Base-by-base conservation (phyloP, 2,113 vertebrate species). In the Syngnathus floridae region DNA sequence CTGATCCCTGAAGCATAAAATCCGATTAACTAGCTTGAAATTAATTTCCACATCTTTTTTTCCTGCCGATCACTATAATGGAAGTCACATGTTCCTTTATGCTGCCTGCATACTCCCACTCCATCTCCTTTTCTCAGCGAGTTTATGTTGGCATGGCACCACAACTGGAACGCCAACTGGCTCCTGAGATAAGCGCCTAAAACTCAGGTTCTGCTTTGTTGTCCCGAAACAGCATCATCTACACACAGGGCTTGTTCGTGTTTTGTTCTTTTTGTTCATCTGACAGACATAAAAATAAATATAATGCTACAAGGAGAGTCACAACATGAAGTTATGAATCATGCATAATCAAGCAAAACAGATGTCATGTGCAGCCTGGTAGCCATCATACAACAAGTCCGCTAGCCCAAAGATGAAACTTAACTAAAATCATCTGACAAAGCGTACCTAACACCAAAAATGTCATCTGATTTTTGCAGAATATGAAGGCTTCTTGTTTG, bases 81-180 rank as follows among this genome's bases (percentile, higher is more conserved):
- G 17, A 59, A 60, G 69, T 69, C 67, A 66, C 58, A 43, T 51
- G 43, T 51, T 69, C 65, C 17, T 9, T 56, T 64, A 26, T 26
- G 10, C 16, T 7, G 26, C 37, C 21, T 26, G 10, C 54, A 26
- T 49, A 21, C 51, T 9, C 41, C 64, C 31, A 7, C 55, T 41
- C 48, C 49, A 54, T 54, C 49, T 48, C 43, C 13, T 71, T 45
- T 72, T 9, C 41, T 51, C 52, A 37, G 52, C 54, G 48, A 9
- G 71, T 76, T 80, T 63, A 41, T 77, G 61, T 82, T 78, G 77
- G 78, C 83, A 69, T 38, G 59, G 26, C 1, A 16, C 31, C 36
- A 31, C 1, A 8, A 5, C 61, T 64, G 65, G n/a, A 63, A 67
- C 49, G 26, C 74, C 66, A 26, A 46, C 73, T 79, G 72, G 63